Evolutionary conservation across 2,113 vertebrate species (phyloP).

Genomic region (Notiomystis cincta): DNA sequence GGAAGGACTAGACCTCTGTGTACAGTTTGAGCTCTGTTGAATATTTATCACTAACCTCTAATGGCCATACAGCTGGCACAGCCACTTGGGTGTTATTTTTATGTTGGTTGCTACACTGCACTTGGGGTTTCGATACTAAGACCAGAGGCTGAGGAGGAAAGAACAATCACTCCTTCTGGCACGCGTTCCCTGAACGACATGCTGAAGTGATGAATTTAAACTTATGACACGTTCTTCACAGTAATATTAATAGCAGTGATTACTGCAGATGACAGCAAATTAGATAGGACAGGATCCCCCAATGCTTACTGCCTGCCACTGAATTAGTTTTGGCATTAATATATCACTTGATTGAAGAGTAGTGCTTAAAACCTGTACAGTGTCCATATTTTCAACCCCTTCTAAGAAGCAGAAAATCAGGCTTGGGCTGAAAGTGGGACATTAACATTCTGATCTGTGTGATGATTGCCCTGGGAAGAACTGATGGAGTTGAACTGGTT

Average conservation of each 20-base stretch:
- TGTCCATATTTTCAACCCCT: neutral
- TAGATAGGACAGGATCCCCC: neutral
- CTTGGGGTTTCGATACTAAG: neutral
- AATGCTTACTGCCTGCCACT: neutral
- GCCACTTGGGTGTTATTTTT: neutral
- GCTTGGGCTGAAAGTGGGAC: neutral
- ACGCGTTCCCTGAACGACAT: neutral
- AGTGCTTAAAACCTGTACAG: neutral
- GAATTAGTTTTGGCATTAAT: neutral
- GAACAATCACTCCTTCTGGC: neutral
- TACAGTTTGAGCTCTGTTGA: neutral
- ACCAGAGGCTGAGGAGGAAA: neutral
- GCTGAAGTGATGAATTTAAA: neutral
- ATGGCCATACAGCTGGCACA: neutral
- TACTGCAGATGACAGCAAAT: constrained; percentile 24
- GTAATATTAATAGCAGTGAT: constrained; percentile 1
- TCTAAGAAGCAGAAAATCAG: neutral
- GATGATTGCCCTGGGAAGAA: fast-evolving
- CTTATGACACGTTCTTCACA: neutral
- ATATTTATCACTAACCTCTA: neutral
- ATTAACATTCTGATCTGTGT: fast-evolving
- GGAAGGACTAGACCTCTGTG: neutral
- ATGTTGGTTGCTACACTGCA: neutral
- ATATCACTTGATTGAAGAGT: constrained; percentile 45
- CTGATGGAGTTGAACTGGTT: neutral